A percentile compares a stretch with the other conserved stretches of the same genome.
phyloP scores from a whole-genome alignment of 92 coral and sea anemone genomes.

The Zoanthus solanderi region DNA sequence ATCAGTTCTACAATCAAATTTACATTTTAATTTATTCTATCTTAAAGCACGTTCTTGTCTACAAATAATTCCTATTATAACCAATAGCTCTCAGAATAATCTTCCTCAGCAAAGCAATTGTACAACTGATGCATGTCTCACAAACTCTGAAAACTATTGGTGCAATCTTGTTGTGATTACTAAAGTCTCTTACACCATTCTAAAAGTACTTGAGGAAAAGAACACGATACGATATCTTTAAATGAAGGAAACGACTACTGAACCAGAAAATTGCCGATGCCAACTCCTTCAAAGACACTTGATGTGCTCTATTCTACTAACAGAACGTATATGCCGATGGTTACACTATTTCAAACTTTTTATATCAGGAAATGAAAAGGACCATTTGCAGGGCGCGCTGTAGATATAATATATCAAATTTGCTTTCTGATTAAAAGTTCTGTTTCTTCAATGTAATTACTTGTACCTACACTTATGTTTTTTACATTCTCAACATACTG shows the following conservation, averaged over 20 bases:
- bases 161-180: neutral
- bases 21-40: conserved; percentile 7
- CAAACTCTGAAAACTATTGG: neutral
- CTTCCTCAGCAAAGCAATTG: neutral
- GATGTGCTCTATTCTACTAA: neutral
- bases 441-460: neutral
- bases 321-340: neutral
- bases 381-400: neutral
- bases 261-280: neutral
- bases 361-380: neutral
- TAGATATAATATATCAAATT: neutral
- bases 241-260: neutral
- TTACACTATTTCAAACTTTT: neutral
- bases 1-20: conserved; percentile 21
- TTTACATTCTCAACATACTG: neutral
- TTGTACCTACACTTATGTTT: neutral
- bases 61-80: conserved; percentile 3
- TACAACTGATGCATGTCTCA: neutral
- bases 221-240: neutral
- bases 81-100: neutral
- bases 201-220: neutral
- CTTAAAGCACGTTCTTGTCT: neutral
- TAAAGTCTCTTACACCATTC: neutral
- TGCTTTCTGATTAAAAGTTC: neutral
- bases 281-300: neutral